phyloP scores from a whole-genome alignment of 2,888 invertebrate species.

The Entomobrya proxima region DNA sequence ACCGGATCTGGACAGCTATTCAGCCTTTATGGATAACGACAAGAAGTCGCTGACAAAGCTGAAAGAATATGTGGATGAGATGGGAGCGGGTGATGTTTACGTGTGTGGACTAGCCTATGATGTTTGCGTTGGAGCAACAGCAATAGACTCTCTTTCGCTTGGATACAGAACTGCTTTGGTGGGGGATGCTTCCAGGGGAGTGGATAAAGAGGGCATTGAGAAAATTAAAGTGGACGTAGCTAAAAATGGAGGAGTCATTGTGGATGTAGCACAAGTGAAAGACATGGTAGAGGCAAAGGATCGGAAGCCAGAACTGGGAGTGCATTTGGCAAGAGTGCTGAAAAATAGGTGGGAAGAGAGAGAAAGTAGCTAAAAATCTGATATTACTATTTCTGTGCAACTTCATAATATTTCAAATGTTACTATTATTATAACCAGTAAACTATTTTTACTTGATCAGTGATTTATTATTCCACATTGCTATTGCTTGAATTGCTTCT shows the following conservation, averaged over 20 bases:
- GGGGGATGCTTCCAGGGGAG: constrained; percentile 94
- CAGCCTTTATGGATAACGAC: constrained; percentile 99
- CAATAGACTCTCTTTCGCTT: constrained; percentile 90
- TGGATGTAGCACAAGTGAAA: constrained; percentile 85
- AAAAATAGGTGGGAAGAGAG: background rate
- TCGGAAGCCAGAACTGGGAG: constrained; percentile 90
- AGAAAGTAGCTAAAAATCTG: background rate
- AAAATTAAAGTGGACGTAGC: constrained; percentile 87
- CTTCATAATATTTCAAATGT: no score
- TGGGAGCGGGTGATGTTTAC: constrained; percentile 92
- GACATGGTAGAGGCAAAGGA: constrained; percentile 89
- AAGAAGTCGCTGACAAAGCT: constrained; percentile 91
- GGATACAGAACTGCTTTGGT: constrained; percentile 93
- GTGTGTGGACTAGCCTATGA: constrained; percentile 97
- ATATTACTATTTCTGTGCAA: no score
- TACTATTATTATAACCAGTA: no score
- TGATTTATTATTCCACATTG: no score
- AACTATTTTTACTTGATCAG: no score
- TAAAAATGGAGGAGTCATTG: constrained; percentile 87
- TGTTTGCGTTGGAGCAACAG: constrained; percentile 95
- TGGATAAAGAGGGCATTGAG: constrained; percentile 89
- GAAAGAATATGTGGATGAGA: constrained; percentile 86
- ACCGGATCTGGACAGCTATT: constrained; percentile 97
- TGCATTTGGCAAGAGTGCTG: constrained; percentile 83
- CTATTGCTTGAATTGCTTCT: no score